These are phyloP conservation scores for Quadroppia sp. DNA, from an alignment of 2,888 invertebrate species.

Conservation along the genomic window DNA sequence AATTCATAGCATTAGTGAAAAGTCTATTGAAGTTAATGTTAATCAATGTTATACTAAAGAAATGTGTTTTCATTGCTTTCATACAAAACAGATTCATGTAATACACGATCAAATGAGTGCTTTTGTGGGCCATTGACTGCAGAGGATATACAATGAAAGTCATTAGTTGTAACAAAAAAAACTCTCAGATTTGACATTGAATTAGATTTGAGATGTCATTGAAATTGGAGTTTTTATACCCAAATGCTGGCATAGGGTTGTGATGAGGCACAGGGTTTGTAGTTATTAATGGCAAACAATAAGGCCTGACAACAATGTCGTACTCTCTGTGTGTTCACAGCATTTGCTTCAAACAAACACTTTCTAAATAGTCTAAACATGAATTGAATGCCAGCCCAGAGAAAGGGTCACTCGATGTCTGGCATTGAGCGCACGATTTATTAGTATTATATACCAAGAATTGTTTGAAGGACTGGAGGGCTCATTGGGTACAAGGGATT, in stretches of 20 bases:
- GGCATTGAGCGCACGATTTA: constrained; percentile 12
- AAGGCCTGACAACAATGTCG: neutral
- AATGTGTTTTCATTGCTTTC: too few relatives aligned
- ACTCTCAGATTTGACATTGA: too few relatives aligned
- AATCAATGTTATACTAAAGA: too few relatives aligned
- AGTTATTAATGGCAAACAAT: neutral
- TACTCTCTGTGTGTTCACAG: neutral
- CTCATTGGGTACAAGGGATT: constrained; percentile 24
- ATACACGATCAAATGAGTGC: neutral
- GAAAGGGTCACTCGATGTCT: constrained; percentile 11
- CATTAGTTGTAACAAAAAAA: constrained; percentile 12
- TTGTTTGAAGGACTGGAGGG: neutral
- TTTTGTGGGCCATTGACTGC: constrained; percentile 5
- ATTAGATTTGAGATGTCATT: too few relatives aligned
- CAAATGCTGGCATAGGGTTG: neutral
- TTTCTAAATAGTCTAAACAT: neutral
- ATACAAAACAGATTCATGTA: neutral
- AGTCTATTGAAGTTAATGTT: too few relatives aligned
- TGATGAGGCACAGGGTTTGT: neutral
- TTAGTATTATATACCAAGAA: constrained; percentile 10
- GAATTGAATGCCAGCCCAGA: neutral
- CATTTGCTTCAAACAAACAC: constrained; percentile 6
- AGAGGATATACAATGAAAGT: neutral
- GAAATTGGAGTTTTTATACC: neutral
- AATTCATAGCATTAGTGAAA: too few relatives aligned